Base-by-base conservation (phyloP, 2,113 vertebrate genomes). In the Plotosus lineatus region DNA sequence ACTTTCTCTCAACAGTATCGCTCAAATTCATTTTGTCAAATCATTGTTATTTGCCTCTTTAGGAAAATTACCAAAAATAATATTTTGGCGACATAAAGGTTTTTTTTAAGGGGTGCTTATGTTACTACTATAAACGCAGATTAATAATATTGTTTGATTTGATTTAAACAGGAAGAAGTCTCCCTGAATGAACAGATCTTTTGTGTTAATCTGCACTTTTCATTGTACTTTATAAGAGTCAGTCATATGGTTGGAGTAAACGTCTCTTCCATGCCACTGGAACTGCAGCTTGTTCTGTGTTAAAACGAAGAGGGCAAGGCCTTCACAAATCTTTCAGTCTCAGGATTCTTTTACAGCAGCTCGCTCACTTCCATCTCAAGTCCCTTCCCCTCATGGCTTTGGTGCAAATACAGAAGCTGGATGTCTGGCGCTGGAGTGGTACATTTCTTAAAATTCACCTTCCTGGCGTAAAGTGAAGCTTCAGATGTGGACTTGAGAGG, bases 291-390 rank as follows among this genome's bases (percentile, higher is more conserved):
- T 74, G 58, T 79, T 77, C 26, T 77, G 50, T 69, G 73, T 75
- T 79, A 77, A 82, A 80, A 21, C 38, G 63, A 46, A 82, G 73
- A 77, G 31, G 76, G n/a, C 14, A 15, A 46, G 69, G 65, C 65
- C 63, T 56, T 77, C 81, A 78, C 19, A 82, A 77, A 75, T 26
- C 60, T 81, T 75, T 81, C 42, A 60, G 77, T 83, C 85, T 86
- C 85, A 83, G 85, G 85, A 83, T 86, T 86, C 68, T 78, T 86
- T 86, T 81, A 53, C 75, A 83, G 73, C 42, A 75, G 68, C 50
- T 28, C 76, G 68, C 71, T 65, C 61, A 42, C 68, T 80, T 58
- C 55, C 79, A 80, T 68, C 9, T 53, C 51, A 38, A 14, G 60
- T 55, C n/a, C n/a, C 12, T 55, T 55, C 51, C 51, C 56, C 26